A percentile compares a stretch with the other conserved stretches of the same genome.
phyloP scores from a whole-genome alignment of 37 sponge, comb jelly and placozoan genomes.

The Lycopodina hypogea region DNA sequence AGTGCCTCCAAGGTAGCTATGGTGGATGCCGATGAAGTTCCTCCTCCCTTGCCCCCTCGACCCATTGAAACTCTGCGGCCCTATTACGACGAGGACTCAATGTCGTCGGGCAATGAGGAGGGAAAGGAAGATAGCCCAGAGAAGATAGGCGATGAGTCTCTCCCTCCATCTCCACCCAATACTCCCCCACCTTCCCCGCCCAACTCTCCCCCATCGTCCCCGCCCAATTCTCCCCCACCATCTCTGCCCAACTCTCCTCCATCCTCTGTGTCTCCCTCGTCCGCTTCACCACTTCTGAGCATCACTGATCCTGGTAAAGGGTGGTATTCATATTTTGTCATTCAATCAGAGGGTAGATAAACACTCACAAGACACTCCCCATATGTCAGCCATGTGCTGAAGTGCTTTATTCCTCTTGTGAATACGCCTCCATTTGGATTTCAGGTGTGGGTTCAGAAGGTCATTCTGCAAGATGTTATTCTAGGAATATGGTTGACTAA shows the following conservation, averaged over 20 bases:
- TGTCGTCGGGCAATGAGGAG: neutral
- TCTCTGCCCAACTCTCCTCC: neutral
- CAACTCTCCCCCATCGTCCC: neutral
- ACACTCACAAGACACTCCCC: no score
- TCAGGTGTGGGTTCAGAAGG: no score
- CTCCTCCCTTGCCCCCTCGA: slow-evolving; percentile 66
- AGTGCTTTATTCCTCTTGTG: no score
- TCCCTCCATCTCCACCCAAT: slow-evolving; percentile 39
- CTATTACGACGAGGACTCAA: neutral
- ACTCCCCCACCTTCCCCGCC: slow-evolving; percentile 19
- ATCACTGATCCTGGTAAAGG: neutral
- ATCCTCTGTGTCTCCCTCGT: neutral
- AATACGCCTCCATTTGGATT: no score
- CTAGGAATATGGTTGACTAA: no score
- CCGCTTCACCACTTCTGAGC: neutral
- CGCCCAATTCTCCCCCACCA: neutral
- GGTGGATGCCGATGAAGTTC: slow-evolving; percentile 36
- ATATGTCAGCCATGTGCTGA: no score
- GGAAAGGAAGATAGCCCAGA: neutral
- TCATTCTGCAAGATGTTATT: no score
- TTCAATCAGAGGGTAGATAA: neutral
- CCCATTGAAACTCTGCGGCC: slow-evolving; percentile 34
- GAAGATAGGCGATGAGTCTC: neutral
- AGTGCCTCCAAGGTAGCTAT: neutral
- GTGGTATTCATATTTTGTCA: neutral